Percentiles rank a stretch among this genome's conserved stretches.
Conservation (phyloP, 1,140 invertebrate genomes). For the Aradophagus sp. region DNA sequence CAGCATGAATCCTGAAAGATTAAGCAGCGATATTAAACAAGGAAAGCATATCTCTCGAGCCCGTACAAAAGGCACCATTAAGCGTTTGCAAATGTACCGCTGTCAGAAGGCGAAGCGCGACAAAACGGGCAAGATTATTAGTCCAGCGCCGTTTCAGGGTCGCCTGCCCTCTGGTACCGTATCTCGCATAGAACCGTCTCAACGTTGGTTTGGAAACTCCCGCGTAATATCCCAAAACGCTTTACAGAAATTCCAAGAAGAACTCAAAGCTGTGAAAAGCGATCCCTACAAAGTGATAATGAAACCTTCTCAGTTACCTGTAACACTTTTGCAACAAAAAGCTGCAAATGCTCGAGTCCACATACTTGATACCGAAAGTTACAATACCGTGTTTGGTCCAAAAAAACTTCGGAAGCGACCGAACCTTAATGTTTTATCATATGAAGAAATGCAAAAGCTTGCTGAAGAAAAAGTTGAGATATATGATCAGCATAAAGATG, state of each 20-base stretch:
- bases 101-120: constrained; percentile 97
- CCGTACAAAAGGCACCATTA: constrained; percentile 94
- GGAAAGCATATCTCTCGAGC: constrained; percentile 81
- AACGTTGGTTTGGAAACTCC: constrained; percentile 98
- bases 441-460: constrained; percentile 82
- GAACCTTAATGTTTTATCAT: constrained; percentile 84
- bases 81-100: constrained; percentile 97
- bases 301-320: constrained; percentile 95
- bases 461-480: constrained; percentile 82
- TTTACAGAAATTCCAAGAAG: constrained; percentile 97
- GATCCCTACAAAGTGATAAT: constrained; percentile 99
- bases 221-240: constrained; percentile 94
- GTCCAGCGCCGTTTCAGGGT: constrained; percentile 95
- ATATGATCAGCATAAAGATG: constrained; percentile 84
- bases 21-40: constrained; percentile 85
- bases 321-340: constrained; percentile 95
- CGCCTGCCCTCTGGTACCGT: constrained; percentile 90
- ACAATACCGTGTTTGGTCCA: constrained; percentile 94
- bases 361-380: constrained; percentile 96
- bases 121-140: constrained; percentile 92
- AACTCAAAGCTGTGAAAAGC: constrained; percentile 93
- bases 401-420: constrained; percentile 95
- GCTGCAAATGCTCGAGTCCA: constrained; percentile 93
- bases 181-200: constrained; percentile 96
- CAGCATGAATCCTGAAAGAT: constrained; percentile 92